These are phyloP conservation scores for Nycticryphes semicollaris DNA, from an alignment of 2,113 vertebrate species.

Conservation along the genomic window DNA sequence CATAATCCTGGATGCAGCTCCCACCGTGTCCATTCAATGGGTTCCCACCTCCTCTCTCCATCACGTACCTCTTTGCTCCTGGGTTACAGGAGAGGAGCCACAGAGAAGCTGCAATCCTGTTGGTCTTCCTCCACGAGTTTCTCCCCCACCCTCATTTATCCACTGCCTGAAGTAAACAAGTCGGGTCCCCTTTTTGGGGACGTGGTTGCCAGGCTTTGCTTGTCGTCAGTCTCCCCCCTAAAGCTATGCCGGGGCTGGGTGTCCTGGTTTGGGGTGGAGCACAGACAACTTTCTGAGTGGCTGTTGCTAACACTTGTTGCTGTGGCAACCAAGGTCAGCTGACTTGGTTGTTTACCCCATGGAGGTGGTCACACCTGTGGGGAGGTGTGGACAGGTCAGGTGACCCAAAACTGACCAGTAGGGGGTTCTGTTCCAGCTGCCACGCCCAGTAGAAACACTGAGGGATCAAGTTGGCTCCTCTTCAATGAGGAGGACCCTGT, in stretches of 20 bases:
- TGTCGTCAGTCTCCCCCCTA: not conserved
- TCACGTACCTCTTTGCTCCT: not conserved
- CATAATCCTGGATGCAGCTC: not conserved
- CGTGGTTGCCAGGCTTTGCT: not conserved
- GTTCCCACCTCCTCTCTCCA: not conserved
- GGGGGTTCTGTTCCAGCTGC: too few species aligned
- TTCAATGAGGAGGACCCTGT: too few species aligned
- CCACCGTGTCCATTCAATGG: fast-evolving
- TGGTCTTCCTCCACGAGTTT: not conserved
- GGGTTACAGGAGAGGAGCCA: not conserved
- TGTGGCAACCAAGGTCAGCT: too few species aligned
- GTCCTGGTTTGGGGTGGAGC: too few species aligned
- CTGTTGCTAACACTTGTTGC: too few species aligned
- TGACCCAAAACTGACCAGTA: too few species aligned
- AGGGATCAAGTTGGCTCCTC: too few species aligned
- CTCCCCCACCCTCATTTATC: not conserved
- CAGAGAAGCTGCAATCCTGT: not conserved
- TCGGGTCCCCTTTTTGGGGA: not conserved
- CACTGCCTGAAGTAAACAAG: not conserved
- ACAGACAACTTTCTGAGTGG: too few species aligned
- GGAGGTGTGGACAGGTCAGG: too few species aligned
- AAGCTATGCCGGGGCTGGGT: fast-evolving
- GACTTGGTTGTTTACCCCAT: too few species aligned
- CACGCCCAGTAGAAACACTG: too few species aligned
- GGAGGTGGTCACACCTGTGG: too few species aligned